Evolutionary conservation across 2,113 vertebrate species (phyloP).

Genomic region (Microcebus murinus): DNA sequence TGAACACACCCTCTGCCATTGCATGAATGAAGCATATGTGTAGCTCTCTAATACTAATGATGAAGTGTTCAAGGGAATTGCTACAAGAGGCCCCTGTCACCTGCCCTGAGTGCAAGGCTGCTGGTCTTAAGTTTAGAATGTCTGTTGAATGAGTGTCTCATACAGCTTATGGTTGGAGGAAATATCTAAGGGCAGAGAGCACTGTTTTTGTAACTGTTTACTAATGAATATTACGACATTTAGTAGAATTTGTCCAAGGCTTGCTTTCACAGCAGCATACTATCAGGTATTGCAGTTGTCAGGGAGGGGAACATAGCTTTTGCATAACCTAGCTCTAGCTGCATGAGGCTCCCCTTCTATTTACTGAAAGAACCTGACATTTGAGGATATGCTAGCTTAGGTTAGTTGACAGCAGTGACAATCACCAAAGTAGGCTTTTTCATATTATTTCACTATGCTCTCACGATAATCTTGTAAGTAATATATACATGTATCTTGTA

Average conservation of each 20-base stretch:
- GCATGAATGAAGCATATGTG: neutral
- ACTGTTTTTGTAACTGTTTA: neutral
- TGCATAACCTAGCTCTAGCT: neutral
- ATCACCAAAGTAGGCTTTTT: neutral
- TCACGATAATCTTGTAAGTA: neutral
- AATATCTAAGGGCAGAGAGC: neutral
- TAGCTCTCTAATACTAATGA: too few species aligned
- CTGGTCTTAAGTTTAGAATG: neutral
- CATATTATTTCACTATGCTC: neutral
- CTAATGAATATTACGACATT: neutral
- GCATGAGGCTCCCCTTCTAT: neutral
- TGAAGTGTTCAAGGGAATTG: neutral
- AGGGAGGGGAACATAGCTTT: neutral
- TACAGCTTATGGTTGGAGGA: neutral
- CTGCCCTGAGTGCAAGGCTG: neutral
- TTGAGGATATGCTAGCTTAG: neutral
- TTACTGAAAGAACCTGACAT: neutral
- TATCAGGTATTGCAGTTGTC: neutral
- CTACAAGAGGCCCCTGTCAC: neutral
- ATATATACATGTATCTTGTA: neutral
- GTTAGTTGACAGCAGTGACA: neutral
- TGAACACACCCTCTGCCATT: neutral
- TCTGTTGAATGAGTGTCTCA: neutral
- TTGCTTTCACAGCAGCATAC: neutral
- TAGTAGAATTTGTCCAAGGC: neutral